These are phyloP conservation scores for Rhynchophorus ferrugineus DNA, from an alignment of 1,140 invertebrate genomes.

Conservation along the genomic window DNA sequence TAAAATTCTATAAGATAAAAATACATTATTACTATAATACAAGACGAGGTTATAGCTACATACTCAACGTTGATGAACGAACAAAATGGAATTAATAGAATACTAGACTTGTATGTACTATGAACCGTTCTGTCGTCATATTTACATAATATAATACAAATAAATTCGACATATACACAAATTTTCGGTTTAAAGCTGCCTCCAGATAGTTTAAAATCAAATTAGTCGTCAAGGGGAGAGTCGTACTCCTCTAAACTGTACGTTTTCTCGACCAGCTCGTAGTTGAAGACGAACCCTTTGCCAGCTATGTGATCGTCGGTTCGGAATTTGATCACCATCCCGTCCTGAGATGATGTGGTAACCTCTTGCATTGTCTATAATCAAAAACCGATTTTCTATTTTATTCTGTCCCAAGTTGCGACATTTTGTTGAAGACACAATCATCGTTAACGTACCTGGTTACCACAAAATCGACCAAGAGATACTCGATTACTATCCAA, in stretches of 20 bases:
- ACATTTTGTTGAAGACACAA: too few species aligned
- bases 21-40: neutral
- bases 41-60: neutral
- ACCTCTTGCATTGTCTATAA: constrained; percentile 13
- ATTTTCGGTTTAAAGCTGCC: too few species aligned
- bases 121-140: neutral
- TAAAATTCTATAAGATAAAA: too few species aligned
- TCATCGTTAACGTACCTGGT: constrained; percentile 21
- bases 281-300: constrained; percentile 16
- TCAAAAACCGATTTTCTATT: too few species aligned
- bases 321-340: constrained; percentile 15
- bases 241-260: constrained; percentile 21
- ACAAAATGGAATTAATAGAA: neutral
- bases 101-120: neutral
- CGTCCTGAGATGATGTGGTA: constrained; percentile 14
- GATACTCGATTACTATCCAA: constrained; percentile 68
- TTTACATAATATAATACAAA: constrained; percentile 4
- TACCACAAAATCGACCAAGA: constrained; percentile 79
- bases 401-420: too few species aligned
- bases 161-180: neutral
- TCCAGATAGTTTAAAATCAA: neutral
- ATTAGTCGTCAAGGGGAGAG: neutral
- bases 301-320: constrained; percentile 16
- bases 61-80: neutral
- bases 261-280: constrained; percentile 13